Base-by-base conservation (phyloP, 2,113 vertebrate species). In the Cynopterus brachyotis region DNA sequence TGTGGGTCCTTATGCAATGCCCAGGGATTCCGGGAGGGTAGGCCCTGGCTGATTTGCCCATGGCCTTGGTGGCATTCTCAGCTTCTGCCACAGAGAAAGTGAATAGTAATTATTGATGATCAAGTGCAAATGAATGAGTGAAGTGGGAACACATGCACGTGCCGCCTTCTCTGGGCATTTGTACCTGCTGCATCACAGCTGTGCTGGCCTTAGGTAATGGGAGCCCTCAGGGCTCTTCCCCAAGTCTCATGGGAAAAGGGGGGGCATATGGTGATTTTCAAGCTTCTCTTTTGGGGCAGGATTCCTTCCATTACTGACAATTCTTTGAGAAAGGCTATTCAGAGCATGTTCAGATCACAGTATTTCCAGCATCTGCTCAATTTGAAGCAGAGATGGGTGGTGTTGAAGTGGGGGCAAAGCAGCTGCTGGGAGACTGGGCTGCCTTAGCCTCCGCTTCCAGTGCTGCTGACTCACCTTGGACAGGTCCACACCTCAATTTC, bases 61-160 rank as follows among this genome's bases (percentile, higher is more conserved):
- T 69, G 1, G 0, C 47, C 15, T 50, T 50, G 50, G 0, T 4
- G 12, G 26, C 20, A 24, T 78, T 24, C 37, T 45, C 19, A 16
- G 30, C 30, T 6, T 62, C 40, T 2, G 5, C 20, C 11, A 9
- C 26, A 32, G 47, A 80, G 40, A 45, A 76, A 32, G 8, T 8
- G 32, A 59, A 8, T 0, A 1, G 22, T 2, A 28, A 5, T 26
- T 13, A 35, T 66, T 40, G 42, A 28, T 1, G 24, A 8, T 0
- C 32, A 22, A 13, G 40, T 17, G 37, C 6, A 26, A 57, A 10
- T 9, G 28, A 15, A 4, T 6, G 53, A 5, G 10, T n/a, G 37
- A 28, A 8, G 7, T 2, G 11, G 64, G 55, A 10, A 47, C 1
- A 2, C 35, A 12, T 0, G 6, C 17, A 4, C 4, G 22, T 9